Base-by-base conservation (phyloP, 2,888 invertebrate genomes). In the Trilocha varians region DNA sequence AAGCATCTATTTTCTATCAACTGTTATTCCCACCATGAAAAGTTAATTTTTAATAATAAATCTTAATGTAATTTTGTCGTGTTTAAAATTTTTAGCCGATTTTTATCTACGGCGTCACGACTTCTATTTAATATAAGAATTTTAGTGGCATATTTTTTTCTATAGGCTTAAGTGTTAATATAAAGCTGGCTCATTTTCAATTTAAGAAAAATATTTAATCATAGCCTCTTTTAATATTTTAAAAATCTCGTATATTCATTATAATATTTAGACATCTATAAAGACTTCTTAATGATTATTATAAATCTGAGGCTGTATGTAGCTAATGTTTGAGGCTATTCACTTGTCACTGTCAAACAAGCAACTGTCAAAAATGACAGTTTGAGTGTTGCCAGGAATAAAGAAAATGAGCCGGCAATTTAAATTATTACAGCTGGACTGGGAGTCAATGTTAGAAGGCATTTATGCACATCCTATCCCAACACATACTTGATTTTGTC, bases 361-460 rank as follows among this genome's bases (percentile, higher is more conserved):
- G 16, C 25, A n/a, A 25, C n/a, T 36, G 36, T 32, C 36, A 36
- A n/a, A n/a, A n/a, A n/a, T n/a, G n/a, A n/a, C n/a, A 15, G 13
- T 16, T 18, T 25, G 13, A 11, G 16, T 5, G 14, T 4, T 4
- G 18, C 18, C 8, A 18, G 8, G 11, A n/a, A 25, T 34, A 47
- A 34, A 49, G 55, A 52, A 67, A 71, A 63, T 62, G 62, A 52
- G 67, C 62, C 65, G 61, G 65, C 57, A 40, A 45, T 41, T 41
- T 69, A 67, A 59, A 54, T 62, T 65, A 57, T 42, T 62, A 50
- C 77, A 70, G 78, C 78, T 78, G 78, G 78, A 70, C 60, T 65
- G 75, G 77, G 78, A 70, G 66, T 57, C 78, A 78, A 77, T 47
- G 67, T 25, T 76, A 77, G 75, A 50, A 55, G 15, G 32, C 32